Base-by-base conservation (phyloP, 2,113 vertebrate species). In the Mirounga angustirostris region DNA sequence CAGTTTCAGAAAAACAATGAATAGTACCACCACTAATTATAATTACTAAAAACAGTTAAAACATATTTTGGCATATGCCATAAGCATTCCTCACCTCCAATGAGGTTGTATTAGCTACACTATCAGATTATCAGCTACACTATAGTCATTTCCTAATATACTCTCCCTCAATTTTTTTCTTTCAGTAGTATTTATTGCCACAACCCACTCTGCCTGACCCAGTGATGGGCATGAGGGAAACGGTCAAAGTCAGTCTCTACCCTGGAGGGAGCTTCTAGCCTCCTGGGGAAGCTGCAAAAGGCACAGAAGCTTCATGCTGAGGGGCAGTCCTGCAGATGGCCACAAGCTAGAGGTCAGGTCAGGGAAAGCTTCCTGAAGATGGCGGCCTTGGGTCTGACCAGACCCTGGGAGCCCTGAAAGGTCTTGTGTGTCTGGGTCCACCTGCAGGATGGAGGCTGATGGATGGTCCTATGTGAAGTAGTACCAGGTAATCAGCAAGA, bases 401-500 rank as follows among this genome's bases (percentile, higher is more conserved):
- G 52, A 74, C 28, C 21, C 21, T 4, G 4, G 73, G 36, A 87
- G 65, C 65, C 30, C 54, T 74, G 13, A 71, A 76, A 82, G 59
- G 30, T 73, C 80, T 16, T 0, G 7, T 54, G 30, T 73, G 40
- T 33, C 87, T 52, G 79, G 52, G 13, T 92, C 52, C 98, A 65
- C 83, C 96, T 95, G 50, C 98, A 99, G 99, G 98, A 99, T 98
- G 54, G 99, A 99, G 79, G 97, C 98, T 0, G 99, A 99, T 0
- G 99, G 99, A 67, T 99, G 99, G 98, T 99, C 99, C 98, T 99
- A 99, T 0, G 99, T 99, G 40, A 99, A 99, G 90, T 8, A 76
- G 40, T 99, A 99, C 97, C 99, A 99, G 96, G 99, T 99, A 22
- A 98, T 99, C 2, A 99, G 99, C 63, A 98, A 97, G 96, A 99